Percentiles rank a stretch among this genome's conserved stretches.
These are phyloP conservation scores for Calycopis cecrops DNA, from an alignment of 1,140 invertebrate genomes.

Conservation along the genomic window DNA sequence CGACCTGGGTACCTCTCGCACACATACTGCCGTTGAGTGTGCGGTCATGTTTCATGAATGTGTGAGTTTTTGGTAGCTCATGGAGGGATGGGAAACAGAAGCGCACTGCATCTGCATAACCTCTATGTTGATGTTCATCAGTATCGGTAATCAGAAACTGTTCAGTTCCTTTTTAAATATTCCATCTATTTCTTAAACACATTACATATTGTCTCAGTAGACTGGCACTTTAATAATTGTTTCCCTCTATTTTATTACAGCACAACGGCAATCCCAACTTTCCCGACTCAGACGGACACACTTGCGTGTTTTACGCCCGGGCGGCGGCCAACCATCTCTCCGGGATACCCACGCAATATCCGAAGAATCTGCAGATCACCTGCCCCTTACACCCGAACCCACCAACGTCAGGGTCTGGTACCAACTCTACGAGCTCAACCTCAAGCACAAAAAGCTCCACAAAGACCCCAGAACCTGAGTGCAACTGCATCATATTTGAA, in stretches of 20 bases:
- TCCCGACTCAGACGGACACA: conserved; percentile 65
- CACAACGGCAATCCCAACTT: conserved; percentile 73
- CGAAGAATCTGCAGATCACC: conserved; percentile 57
- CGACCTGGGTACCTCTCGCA: too few relatives aligned
- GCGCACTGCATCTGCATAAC: too few relatives aligned
- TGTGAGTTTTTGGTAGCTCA: too few relatives aligned
- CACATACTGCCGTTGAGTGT: too few relatives aligned
- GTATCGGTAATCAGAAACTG: too few relatives aligned
- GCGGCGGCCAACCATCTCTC: conserved; percentile 66
- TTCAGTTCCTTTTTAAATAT: too few relatives aligned
- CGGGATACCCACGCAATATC: conserved; percentile 58
- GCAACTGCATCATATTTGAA: conserved; percentile 67
- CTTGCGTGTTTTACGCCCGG: conserved; percentile 69
- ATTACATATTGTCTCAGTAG: too few relatives aligned
- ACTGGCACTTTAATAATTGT: too few relatives aligned
- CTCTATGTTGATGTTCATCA: too few relatives aligned
- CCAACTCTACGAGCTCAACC: conserved; percentile 53
- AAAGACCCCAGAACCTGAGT: conserved; percentile 55
- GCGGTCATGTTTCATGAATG: too few relatives aligned
- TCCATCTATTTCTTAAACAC: too few relatives aligned
- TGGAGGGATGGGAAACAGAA: too few relatives aligned
- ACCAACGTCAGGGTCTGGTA: conserved; percentile 36
- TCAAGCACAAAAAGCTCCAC: conserved; percentile 47
- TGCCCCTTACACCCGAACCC: conserved; percentile 61
- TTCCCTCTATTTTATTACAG: conserved; percentile 48